Conservation (phyloP, 1,140 invertebrate species). For the Lamellibrachia luymesi region DNA sequence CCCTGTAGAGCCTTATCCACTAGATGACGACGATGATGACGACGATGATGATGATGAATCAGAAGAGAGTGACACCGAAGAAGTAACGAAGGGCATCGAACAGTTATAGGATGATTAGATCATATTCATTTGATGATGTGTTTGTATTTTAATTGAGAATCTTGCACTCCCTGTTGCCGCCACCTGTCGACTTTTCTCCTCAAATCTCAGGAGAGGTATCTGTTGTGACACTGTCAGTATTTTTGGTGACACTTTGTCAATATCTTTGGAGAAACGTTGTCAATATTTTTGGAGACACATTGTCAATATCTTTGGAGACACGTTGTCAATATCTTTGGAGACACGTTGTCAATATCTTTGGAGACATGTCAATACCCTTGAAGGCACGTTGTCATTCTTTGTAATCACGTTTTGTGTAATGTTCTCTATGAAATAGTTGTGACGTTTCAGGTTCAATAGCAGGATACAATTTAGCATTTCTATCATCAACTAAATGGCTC, state of each 20-base stretch:
- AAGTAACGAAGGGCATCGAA: neutral
- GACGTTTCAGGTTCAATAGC: neutral
- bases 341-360: neutral
- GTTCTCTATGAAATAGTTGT: no score
- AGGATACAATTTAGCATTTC: neutral
- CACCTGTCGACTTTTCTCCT: neutral
- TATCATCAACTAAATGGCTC: no score
- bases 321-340: neutral
- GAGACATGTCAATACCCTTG: neutral
- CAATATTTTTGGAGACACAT: no score
- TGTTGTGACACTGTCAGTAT: neutral
- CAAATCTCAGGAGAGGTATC: neutral
- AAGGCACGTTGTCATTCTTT: no score
- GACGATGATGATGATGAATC: neutral
- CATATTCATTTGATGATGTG: neutral
- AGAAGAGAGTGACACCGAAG: neutral
- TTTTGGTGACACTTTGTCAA: neutral
- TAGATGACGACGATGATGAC: neutral
- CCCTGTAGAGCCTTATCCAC: neutral
- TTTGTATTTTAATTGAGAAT: neutral
- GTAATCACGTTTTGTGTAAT: no score
- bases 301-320: no score
- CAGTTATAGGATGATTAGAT: neutral
- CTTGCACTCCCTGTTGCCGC: neutral
- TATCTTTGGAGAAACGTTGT: neutral